phyloP scores from a whole-genome alignment of 2,888 invertebrate species.

The Xestia c-nigrum region DNA sequence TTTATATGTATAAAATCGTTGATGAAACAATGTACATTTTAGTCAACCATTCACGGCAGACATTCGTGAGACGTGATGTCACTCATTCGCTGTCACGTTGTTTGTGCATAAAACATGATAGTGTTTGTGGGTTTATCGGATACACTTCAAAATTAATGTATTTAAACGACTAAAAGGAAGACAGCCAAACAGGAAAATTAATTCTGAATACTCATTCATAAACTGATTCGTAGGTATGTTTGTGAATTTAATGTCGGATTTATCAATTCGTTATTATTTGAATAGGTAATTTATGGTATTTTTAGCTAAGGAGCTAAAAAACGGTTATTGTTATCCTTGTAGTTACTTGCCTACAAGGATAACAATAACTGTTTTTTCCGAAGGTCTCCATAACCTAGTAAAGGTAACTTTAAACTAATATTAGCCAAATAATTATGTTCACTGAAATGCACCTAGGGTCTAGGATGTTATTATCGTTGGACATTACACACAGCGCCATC shows the following conservation, averaged over 20 bases:
- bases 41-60: conserved; percentile 66
- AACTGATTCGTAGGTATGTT: conserved; percentile 34
- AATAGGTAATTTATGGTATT: background rate
- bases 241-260: background rate
- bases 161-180: conserved; percentile 47
- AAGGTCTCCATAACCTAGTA: background rate
- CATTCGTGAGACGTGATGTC: conserved; percentile 84
- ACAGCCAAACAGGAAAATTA: conserved; percentile 63
- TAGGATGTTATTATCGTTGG: no score
- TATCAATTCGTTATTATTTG: conserved; percentile 13
- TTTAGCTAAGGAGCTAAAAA: background rate
- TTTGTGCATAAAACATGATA: conserved; percentile 79
- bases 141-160: conserved; percentile 62
- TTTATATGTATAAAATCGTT: conserved; percentile 25
- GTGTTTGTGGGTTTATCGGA: conserved; percentile 78
- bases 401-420: background rate
- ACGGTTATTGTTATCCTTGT: no score
- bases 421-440: background rate
- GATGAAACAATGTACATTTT: conserved; percentile 65
- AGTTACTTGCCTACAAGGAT: background rate
- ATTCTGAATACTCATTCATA: conserved; percentile 56
- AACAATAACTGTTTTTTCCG: background rate
- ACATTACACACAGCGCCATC: no score
- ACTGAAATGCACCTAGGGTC: background rate
- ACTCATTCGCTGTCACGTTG: conserved; percentile 81